Base-by-base conservation (phyloP, 2,888 invertebrate genomes). In the Pollenia labialis region DNA sequence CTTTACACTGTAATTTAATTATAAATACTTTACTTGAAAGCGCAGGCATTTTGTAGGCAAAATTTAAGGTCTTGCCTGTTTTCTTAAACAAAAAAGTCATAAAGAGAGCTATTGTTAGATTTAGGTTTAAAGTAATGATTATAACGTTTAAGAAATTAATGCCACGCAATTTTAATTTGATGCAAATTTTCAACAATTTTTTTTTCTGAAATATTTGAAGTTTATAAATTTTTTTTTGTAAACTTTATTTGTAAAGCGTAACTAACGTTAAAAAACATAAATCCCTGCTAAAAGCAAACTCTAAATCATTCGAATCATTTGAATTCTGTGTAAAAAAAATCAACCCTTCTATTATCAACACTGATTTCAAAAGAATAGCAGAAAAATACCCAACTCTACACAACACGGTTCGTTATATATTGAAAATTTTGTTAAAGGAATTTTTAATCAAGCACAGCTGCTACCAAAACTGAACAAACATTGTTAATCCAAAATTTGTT, bases 361-460 rank as follows among this genome's bases (percentile, higher is more conserved):
- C 23, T 12, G 16, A 7, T 12, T 4, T 12, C 11, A 16, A 8
- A 44, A n/a, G 8, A 10, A 54, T 7, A 16, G 48, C 9, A 8
- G 6, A 62, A 42, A 75, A 3, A 72, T 14, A 48, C 54, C 9
- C 64, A 66, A 32, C 23, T 32, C 42, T 11, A 46, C 54, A 66
- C 54, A n/a, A 46, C 44, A 66, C 54, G 11, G 11, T 23, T 46
- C 66, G 54, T 44, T 66, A 40, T 48, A 50, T 52, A 44, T 50
- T 62, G 18, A 58, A 75, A 10, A 69, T 72, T 44, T 82, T 82
- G 52, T 81, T 60, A 60, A 60, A 66, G 11, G 72, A 84, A 87
- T 87, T 77, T 84, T 84, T 81, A 87, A 87, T 81, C 81, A 84
- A 81, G 52, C 81, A 64, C 87, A 87, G 81, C 81, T 87, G 84